Percentiles rank a stretch among this genome's conserved stretches.
Conservation (phyloP, 1,140 invertebrate species). For the Dryas iulia region DNA sequence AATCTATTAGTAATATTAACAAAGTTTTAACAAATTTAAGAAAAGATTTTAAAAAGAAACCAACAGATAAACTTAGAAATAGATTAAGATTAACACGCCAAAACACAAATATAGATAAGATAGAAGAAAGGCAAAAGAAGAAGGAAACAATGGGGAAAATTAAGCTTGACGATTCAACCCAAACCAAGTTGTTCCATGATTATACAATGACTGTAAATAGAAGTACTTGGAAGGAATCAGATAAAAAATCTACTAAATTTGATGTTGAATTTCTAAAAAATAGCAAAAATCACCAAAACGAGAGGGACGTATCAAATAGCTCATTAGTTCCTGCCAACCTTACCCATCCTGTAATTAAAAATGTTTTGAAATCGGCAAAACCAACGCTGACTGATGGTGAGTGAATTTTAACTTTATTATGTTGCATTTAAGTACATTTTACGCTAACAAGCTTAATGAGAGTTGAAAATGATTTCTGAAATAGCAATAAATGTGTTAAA, state of each 20-base stretch:
- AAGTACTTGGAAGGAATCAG: conserved; percentile 18
- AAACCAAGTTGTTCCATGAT: conserved; percentile 62
- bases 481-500: too few relatives aligned
- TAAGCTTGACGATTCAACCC: conserved; percentile 59
- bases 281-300: conserved; percentile 1
- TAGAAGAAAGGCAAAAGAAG: conserved; percentile 17
- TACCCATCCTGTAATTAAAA: conserved; percentile 40
- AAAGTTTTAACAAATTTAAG: conserved; percentile 6
- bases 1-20: not conserved
- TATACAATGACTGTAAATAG: conserved; percentile 60
- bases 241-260: not conserved
- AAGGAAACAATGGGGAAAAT: conserved; percentile 59
- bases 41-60: conserved; percentile 15
- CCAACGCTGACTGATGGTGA: conserved; percentile 44
- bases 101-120: conserved; percentile 5
- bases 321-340: conserved; percentile 37
- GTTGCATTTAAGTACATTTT: not conserved
- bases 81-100: not conserved
- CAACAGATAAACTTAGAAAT: not conserved
- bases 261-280: not conserved
- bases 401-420: conserved; percentile 34
- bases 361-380: conserved; percentile 37
- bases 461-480: not conserved
- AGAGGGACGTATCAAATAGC: conserved; percentile 30
- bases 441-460: not conserved